Conservation (phyloP, 2,797 vertebrate genomes). For the Periparus ater region DNA sequence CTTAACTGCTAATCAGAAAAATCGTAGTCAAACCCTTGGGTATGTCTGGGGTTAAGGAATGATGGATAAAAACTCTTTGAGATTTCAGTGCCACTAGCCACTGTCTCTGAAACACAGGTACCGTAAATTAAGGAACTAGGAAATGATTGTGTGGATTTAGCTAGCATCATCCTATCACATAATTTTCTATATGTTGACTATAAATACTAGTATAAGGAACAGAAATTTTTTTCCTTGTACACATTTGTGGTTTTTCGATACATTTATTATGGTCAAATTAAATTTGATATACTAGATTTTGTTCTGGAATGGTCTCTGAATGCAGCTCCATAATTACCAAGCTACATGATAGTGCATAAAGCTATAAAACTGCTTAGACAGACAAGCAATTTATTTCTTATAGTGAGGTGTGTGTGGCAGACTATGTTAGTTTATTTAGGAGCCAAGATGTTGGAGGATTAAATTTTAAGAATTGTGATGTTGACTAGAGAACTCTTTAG, state of each 20-base stretch:
- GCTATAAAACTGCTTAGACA: conserved; percentile 72
- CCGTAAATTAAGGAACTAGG: not conserved
- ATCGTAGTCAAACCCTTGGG: not conserved
- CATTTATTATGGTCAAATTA: conserved; percentile 70
- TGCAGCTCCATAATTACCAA: conserved; percentile 70
- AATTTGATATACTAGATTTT: conserved; percentile 72
- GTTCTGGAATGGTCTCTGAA: conserved; percentile 70
- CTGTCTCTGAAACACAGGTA: not conserved
- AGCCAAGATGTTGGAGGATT: conserved; percentile 68
- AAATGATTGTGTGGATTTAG: conserved; percentile 61
- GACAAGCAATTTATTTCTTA: conserved; percentile 73
- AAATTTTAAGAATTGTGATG: conserved; percentile 65
- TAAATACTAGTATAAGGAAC: conserved; percentile 46
- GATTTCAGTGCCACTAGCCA: not conserved
- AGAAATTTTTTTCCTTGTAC: conserved; percentile 50
- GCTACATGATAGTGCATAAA: conserved; percentile 68
- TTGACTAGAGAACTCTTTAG: conserved; percentile 29
- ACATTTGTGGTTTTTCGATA: conserved; percentile 66
- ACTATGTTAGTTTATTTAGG: conserved; percentile 74
- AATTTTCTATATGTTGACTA: conserved; percentile 36
- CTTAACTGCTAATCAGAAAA: conserved; percentile 55
- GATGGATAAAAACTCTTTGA: conserved; percentile 24
- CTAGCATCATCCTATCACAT: conserved; percentile 17
- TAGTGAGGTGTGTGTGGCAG: conserved; percentile 65
- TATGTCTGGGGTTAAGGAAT: not conserved